phyloP scores from a whole-genome alignment of 2,113 vertebrate species.

The Ardeotis arabs region DNA sequence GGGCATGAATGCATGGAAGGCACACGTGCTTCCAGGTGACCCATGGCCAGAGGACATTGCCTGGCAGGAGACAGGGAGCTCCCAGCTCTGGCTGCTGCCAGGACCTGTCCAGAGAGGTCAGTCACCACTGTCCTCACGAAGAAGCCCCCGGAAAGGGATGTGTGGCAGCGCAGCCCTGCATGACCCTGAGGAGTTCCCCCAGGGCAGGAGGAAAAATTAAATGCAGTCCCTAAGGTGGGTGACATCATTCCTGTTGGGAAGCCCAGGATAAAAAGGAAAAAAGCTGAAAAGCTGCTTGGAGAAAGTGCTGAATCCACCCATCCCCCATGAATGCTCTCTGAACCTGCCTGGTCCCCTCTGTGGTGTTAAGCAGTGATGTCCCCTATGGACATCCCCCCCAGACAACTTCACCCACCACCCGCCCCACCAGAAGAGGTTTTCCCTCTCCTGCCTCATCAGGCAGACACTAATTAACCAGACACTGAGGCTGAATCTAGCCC shows the following conservation, averaged over 20 bases:
- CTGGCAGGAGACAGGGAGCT: not conserved
- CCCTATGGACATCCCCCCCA: rapidly evolving
- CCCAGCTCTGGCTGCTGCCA: not conserved
- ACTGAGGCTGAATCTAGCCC: not conserved
- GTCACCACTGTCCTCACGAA: not conserved
- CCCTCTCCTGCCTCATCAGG: not conserved
- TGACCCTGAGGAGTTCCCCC: rapidly evolving
- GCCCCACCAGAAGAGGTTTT: rapidly evolving
- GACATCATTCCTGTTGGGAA: not conserved
- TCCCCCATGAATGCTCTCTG: not conserved
- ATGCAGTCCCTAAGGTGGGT: not conserved
- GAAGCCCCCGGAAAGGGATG: not conserved
- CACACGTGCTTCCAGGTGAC: not conserved
- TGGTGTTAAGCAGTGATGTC: rapidly evolving
- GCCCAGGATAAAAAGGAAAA: not conserved
- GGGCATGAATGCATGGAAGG: not conserved
- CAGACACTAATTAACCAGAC: not conserved
- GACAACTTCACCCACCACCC: not conserved
- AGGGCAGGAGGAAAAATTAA: not conserved
- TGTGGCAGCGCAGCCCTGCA: rapidly evolving
- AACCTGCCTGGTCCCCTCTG: not conserved
- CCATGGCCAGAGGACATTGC: not conserved
- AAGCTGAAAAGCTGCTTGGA: not conserved
- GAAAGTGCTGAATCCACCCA: not conserved
- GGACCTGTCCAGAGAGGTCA: not conserved